phyloP scores from a whole-genome alignment of 2,888 invertebrate species.

The Tanypteryx hageni region DNA sequence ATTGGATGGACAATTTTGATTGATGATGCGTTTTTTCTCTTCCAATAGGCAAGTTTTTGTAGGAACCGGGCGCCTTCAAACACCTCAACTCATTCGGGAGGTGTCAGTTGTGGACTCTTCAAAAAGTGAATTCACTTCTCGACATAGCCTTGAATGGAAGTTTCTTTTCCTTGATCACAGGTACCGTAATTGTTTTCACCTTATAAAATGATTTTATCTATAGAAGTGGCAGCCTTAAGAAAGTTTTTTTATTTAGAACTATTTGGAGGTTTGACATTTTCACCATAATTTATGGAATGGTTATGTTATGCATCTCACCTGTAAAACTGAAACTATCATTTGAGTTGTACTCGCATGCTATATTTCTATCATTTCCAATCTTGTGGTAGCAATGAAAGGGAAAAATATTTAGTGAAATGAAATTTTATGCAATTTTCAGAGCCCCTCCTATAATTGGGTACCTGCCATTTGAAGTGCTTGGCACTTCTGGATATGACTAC shows the following conservation, averaged over 20 bases:
- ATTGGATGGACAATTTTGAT: neutral
- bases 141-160: slow-evolving; percentile 97
- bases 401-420: neutral
- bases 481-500: slow-evolving; percentile 97
- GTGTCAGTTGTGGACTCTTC: slow-evolving; percentile 87
- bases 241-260: too few species aligned
- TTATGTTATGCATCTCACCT: too few species aligned
- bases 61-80: slow-evolving; percentile 88
- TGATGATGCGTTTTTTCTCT: slow-evolving; percentile 17
- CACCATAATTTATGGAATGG: too few species aligned
- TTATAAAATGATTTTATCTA: neutral
- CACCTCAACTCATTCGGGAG: slow-evolving; percentile 90
- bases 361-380: neutral
- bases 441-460: slow-evolving; percentile 95
- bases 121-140: slow-evolving; percentile 91
- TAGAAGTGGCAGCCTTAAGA: neutral
- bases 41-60: slow-evolving; percentile 83
- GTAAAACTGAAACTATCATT: neutral
- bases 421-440: slow-evolving; percentile 74
- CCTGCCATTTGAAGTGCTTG: slow-evolving; percentile 94
- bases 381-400: neutral
- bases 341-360: neutral
- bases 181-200: slow-evolving; percentile 70
- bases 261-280: too few species aligned
- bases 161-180: slow-evolving; percentile 93